Evolutionary conservation across 2,113 vertebrate species (phyloP), one percentile per base, ranked within the genome.

Genomic region (Erythrolamprus reginae): DNA sequence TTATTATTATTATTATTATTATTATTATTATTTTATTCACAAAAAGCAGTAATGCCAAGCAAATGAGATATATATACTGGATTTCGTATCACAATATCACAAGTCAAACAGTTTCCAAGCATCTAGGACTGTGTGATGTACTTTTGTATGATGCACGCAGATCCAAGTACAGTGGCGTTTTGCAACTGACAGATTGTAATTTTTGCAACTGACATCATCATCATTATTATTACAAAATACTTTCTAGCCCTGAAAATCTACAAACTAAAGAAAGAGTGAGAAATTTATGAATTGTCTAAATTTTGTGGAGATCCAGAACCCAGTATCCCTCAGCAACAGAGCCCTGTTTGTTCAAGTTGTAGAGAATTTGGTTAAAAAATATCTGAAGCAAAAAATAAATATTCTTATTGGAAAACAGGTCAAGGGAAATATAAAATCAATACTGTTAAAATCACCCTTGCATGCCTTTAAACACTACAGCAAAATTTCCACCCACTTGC

Each of bases 401-500:
- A 38, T 23, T 23, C 45, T 48, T 45, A 48, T 82, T 0, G 0
- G 89, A 93, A 84, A 0, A 0, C 23, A 50, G 3, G 70, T 10
- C 8, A 0, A 0, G 61, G 7, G 33, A 6, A 90, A 23, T 12
- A 6, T 15, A 0, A 0, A 45, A 65, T 26, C 38, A 50, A 45
- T 21, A 5, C 10, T 50, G 3, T 0, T n/a, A n/a, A 51, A 92
- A 92, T 82, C 58, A 58, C 1, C 84, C 48, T 50, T 3, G 0
- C 3, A 23, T 56, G 56, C 19, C 91, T 42, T 87, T 10, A 5
- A 1, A 9, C 8, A 88, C 82, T 24, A 83, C 7, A 50, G 28
- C 51, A 90, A 33, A 33, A 91, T 90, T 91, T 21, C 6, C 26
- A 10, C 53, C 15, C 26, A 47, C 24, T 58, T 5, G 28, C 26